These are phyloP conservation scores for Percina caprodes DNA, from an alignment of 2,113 vertebrate species.

Conservation along the genomic window DNA sequence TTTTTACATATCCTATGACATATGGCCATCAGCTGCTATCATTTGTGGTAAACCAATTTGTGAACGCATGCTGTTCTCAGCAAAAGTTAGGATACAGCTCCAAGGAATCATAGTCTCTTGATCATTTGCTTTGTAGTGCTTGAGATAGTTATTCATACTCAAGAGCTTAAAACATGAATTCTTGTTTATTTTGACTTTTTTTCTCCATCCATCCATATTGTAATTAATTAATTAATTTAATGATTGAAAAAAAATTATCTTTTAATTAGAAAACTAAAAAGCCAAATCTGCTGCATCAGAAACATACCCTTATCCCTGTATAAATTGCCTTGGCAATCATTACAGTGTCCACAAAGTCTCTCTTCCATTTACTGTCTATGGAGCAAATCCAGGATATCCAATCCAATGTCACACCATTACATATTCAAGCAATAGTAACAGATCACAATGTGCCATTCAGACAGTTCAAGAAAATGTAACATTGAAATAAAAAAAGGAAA, in stretches of 20 bases:
- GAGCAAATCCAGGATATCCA: not conserved
- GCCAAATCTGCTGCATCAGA: too few species aligned
- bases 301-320: too few species aligned
- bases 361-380: not conserved
- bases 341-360: not conserved
- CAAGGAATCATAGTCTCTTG: not conserved
- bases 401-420: not conserved
- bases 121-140: constrained; percentile 6
- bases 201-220: not conserved
- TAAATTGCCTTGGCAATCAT: not conserved
- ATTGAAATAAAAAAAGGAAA: not conserved
- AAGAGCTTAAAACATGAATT: constrained; percentile 13
- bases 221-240: not conserved
- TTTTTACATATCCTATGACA: constrained; percentile 13
- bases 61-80: not conserved
- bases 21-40: constrained; percentile 26
- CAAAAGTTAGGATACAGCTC: not conserved
- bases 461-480: not conserved
- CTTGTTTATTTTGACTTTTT: not conserved
- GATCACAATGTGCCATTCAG: not conserved
- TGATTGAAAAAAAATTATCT: too few species aligned
- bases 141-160: not conserved
- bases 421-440: not conserved
- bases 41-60: constrained; percentile 20
- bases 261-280: not conserved